Base-by-base conservation (phyloP, 2,888 invertebrate genomes). In the Cephus spinipes region DNA sequence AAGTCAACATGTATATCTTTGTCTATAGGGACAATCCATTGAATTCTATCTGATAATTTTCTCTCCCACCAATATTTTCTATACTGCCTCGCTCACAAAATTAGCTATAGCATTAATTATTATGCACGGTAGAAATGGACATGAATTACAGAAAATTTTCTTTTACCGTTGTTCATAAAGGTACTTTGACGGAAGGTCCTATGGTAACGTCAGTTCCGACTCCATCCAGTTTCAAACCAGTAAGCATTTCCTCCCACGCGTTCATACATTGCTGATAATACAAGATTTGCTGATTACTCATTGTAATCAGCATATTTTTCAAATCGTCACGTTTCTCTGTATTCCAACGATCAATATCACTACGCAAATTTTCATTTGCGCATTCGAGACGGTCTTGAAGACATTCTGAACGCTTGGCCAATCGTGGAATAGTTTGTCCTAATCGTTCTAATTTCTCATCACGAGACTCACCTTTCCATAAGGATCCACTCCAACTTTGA, bases 331-430 rank as follows among this genome's bases (percentile, higher is more conserved):
- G 93, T 86, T 95, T 95, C 83, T 94, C 95, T 55, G 92, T 87
- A 82, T 94, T 94, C 95, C 95, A 95, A 79, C 95, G 92, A 76
- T 94, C 94, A 80, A 95, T 90, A 88, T 95, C 95, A 71, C 95
- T 94, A 76, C 94, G 92, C 36, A 95, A 90, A 87, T 95, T 94
- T 87, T 95, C 94, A 87, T 95, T 95, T 0, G 95, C 94, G 86
- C 94, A 94, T 87, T 95, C 95, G 73, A 94, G 91, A 84, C 93
- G 93, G 89, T 95, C 95, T 87, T 94, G 94, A 75, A 93, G 88
- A 3, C 92, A 87, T 85, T 94, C 94, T 0, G 92, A 92, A 77
- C 92, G 92, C 82, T 93, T 93, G 1, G 92, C 90, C 34, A 93
- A 85, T 74, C 93, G 93, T 0, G 93, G 93, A 84, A 93, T 93